Base-by-base conservation (phyloP, 2,113 vertebrate species). In the Indicator maculatus region DNA sequence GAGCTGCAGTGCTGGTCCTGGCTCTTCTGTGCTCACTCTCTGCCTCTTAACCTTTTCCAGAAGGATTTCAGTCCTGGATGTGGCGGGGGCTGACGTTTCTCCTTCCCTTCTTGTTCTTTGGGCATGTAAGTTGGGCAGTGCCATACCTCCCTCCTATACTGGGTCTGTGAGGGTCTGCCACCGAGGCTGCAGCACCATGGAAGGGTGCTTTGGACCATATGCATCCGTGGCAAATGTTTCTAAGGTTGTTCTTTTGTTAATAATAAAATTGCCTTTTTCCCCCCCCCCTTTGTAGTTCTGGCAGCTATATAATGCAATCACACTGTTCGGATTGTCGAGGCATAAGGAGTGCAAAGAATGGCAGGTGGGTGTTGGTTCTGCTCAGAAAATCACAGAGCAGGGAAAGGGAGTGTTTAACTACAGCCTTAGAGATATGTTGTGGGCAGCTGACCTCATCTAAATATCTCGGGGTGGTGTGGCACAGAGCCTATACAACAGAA, bases 11-110 rank as follows among this genome's bases (percentile, higher is more conserved):
- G 58, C 16, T 0, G 1, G 38, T 17, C 52, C 72, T 73, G 63
- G n/a, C 33, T 85, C 16, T 53, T 63, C 67, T 16, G 0, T 83
- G 61, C 83, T 86, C 81, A 90, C 26, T 11, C 31, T 88, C 23
- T 77, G 41, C 23, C 21, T 88, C 19, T 75, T 63, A 47, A 85
- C 70, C 67, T 88, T 86, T 96, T 88, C 16, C 97, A 99, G 99
- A 99, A 97, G 99, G 99, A 44, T 99, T 99, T 96, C 99, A 99
- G 98, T 99, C 99, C 27, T 99, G 99, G 99, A 99, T 99, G 99
- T 99, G 99, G 99, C 98, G 99, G 83, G 99, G 99, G 12, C 98
- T 99, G 93, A 99, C 99, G 0, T 99, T 99, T 95, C 98, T 99
- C 63, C 97, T 99, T 75, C 99, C 99, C 8, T 99, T 99, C 93